Conservation (phyloP, 2,888 invertebrate species). For the Andrena marginata region DNA sequence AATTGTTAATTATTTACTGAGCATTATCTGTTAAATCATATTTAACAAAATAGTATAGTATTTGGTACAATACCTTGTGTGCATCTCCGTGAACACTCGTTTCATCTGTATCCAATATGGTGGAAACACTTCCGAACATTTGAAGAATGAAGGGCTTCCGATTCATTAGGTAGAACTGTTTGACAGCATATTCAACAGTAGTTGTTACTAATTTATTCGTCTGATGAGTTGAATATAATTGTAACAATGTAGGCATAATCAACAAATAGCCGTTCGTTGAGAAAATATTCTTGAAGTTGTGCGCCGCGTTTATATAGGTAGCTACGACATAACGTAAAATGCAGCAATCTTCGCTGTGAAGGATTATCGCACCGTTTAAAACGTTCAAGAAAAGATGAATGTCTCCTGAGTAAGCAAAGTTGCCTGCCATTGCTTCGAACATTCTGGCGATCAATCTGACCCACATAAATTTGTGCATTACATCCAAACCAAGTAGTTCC, state of each 20-base stretch:
- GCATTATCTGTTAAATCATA: no score
- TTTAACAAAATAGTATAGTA: no score
- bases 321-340: conserved; percentile 98
- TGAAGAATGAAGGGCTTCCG: conserved; percentile 99
- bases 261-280: conserved; percentile 98
- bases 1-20: no score
- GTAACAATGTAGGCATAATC: conserved; percentile 98
- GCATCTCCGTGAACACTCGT: conserved; percentile 95
- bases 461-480: conserved; percentile 99
- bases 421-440: conserved; percentile 99
- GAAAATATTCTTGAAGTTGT: conserved; percentile 99
- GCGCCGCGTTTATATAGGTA: conserved; percentile 98
- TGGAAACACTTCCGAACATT: conserved; percentile 99
- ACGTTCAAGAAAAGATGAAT: conserved; percentile 99
- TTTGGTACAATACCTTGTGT: conserved; percentile 89
- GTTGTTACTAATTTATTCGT: conserved; percentile 97
- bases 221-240: conserved; percentile 99
- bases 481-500: conserved; percentile 96
- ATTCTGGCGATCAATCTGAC: conserved; percentile 97
- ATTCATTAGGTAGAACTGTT: conserved; percentile 99
- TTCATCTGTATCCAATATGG: conserved; percentile 96
- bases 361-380: conserved; percentile 96
- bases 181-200: conserved; percentile 98
- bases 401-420: conserved; percentile 98
- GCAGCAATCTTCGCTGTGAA: conserved; percentile 98